Conservation (phyloP, 1,140 invertebrate genomes). For the Lepidurus packardi region DNA sequence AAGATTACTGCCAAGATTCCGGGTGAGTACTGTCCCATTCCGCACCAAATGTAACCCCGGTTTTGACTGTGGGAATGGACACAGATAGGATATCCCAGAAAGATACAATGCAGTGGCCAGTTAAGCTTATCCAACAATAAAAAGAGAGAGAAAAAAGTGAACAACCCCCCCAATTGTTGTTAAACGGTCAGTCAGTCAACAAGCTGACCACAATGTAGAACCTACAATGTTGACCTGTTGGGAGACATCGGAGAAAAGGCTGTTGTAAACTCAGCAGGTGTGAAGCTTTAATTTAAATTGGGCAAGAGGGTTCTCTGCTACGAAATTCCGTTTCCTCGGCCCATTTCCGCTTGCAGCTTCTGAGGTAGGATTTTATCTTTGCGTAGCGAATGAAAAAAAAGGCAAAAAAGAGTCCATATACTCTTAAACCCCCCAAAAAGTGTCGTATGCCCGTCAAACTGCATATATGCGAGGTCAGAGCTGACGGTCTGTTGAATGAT, state of each 20-base stretch:
- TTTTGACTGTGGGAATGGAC: not conserved
- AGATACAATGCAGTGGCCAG: not conserved
- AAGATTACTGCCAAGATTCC: not conserved
- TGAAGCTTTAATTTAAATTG: not conserved
- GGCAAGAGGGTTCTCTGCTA: not conserved
- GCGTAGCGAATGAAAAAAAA: not conserved
- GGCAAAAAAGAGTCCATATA: not conserved
- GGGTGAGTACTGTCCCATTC: not conserved
- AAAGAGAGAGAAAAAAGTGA: not conserved
- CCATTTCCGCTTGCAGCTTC: not conserved
- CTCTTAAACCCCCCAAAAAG: not conserved
- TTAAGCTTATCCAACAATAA: not conserved
- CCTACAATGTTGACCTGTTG: slow-evolving; percentile 1
- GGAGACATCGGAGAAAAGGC: not conserved
- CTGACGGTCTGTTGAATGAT: not conserved
- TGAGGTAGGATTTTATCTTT: not conserved
- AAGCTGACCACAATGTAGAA: slow-evolving; percentile 9
- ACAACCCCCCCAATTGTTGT: not conserved
- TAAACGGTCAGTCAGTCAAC: slow-evolving; percentile 1
- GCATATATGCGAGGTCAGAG: not conserved
- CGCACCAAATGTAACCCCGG: not conserved
- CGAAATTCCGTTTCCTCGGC: not conserved
- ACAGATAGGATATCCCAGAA: not conserved
- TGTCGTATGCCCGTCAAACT: not conserved
- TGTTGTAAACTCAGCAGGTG: slow-evolving; percentile 16